Percentiles rank a stretch among this genome's conserved stretches.
Evolutionary conservation across 2,888 invertebrate species (phyloP).

Genomic region (Philaethria dido): DNA sequence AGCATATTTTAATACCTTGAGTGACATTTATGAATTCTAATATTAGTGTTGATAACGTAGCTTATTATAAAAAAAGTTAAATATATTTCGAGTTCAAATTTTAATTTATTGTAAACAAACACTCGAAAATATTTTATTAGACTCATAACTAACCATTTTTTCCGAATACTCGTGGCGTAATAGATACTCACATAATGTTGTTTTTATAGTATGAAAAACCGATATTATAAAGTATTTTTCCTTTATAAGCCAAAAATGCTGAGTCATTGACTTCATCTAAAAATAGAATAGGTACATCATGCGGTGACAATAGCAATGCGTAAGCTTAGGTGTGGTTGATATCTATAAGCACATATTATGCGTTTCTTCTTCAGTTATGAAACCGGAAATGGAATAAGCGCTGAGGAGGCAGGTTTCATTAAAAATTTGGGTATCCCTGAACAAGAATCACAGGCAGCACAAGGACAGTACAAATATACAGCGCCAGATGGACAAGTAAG

Average conservation of each 20-base stretch:
- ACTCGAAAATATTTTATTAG: too few species aligned
- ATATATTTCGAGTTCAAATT: too few species aligned
- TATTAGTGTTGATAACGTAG: too few species aligned
- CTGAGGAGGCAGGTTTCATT: slow-evolving; percentile 84
- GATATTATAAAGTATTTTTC: background rate
- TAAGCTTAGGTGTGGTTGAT: background rate
- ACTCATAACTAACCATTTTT: background rate
- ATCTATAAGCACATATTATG: background rate
- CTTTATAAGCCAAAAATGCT: background rate
- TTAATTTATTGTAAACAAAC: too few species aligned
- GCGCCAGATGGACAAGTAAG: slow-evolving; percentile 82
- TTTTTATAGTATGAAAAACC: background rate
- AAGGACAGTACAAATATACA: slow-evolving; percentile 86
- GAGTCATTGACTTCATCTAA: background rate
- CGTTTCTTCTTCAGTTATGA: slow-evolving; percentile 73
- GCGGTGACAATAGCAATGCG: background rate
- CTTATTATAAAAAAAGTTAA: too few species aligned
- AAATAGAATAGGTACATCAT: slow-evolving; percentile 2
- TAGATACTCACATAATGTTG: background rate
- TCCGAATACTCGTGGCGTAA: background rate
- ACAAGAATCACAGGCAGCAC: slow-evolving; percentile 81
- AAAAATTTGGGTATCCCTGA: slow-evolving; percentile 83
- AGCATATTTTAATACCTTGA: too few species aligned
- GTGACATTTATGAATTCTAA: too few species aligned
- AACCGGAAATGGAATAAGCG: slow-evolving; percentile 86